Evolutionary conservation across 2,797 vertebrate genomes (phyloP).

Genomic region (Rhabdophis nuchalis): DNA sequence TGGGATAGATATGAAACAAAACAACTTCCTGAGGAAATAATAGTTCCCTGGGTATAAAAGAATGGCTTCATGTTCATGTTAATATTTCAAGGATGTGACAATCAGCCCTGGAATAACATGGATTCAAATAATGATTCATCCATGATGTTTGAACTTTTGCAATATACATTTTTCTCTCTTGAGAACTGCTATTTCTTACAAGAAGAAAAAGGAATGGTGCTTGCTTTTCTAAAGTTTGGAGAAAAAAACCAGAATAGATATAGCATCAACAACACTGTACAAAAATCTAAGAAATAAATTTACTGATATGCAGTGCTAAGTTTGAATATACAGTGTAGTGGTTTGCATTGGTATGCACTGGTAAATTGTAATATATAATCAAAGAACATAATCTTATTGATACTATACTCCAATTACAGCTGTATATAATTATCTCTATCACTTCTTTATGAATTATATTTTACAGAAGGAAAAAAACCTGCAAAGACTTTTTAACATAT

Average conservation of each 20-base stretch:
- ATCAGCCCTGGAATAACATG: neutral
- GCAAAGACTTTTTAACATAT: neutral
- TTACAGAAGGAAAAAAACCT: slow-evolving; percentile 5
- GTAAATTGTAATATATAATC: neutral
- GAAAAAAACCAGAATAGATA: neutral
- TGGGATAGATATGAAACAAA: neutral
- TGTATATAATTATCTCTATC: slow-evolving; percentile 11
- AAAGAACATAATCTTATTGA: neutral
- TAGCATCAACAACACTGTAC: neutral
- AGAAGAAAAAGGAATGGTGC: neutral
- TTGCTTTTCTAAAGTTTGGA: neutral
- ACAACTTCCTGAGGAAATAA: neutral
- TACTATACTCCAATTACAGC: neutral
- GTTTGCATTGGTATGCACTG: neutral
- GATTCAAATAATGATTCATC: neutral
- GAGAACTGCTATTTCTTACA: neutral
- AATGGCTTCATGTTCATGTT: neutral
- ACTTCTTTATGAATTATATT: neutral
- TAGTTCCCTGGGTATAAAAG: neutral
- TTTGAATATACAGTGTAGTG: neutral
- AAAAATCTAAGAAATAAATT: neutral
- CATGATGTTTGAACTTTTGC: neutral
- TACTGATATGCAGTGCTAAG: neutral
- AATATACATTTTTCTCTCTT: neutral
- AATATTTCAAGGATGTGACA: neutral